Conservation (phyloP, 2,113 vertebrate genomes). For the Empidonax alnorum region DNA sequence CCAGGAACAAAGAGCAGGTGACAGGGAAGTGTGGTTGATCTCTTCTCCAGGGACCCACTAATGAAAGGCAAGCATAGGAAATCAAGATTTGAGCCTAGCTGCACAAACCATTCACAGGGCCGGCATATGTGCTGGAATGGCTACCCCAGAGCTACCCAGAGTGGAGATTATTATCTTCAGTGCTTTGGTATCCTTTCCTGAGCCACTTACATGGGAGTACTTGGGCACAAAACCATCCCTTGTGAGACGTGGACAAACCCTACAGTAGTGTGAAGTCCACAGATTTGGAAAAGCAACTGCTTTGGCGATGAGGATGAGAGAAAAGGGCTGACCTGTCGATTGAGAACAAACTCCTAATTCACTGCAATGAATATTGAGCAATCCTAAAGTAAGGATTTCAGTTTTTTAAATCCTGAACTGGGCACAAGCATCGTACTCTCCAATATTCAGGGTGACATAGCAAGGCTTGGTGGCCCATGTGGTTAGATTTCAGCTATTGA, state of each 20-base stretch:
- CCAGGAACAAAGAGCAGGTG: slow-evolving; percentile 36
- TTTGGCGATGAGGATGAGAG: background rate
- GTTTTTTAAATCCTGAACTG: background rate
- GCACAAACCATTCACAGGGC: background rate
- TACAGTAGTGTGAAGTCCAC: background rate
- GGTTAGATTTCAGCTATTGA: background rate
- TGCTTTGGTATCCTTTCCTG: background rate
- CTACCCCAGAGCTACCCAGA: background rate
- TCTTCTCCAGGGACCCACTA: slow-evolving; percentile 1
- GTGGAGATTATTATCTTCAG: background rate
- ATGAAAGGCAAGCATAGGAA: background rate
- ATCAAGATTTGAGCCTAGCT: background rate
- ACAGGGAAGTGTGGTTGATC: slow-evolving; percentile 21
- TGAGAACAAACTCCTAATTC: background rate
- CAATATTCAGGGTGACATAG: background rate
- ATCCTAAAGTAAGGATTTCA: background rate
- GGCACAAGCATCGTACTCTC: background rate
- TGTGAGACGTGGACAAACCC: background rate
- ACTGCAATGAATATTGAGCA: background rate
- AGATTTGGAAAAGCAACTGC: background rate
- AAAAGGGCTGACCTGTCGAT: background rate
- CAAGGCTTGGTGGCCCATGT: background rate
- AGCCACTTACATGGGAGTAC: background rate
- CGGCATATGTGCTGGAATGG: background rate
- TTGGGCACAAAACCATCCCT: background rate